These are phyloP conservation scores for Psittacara wagleri DNA, from an alignment of 2,113 vertebrate genomes.

Conservation along the genomic window DNA sequence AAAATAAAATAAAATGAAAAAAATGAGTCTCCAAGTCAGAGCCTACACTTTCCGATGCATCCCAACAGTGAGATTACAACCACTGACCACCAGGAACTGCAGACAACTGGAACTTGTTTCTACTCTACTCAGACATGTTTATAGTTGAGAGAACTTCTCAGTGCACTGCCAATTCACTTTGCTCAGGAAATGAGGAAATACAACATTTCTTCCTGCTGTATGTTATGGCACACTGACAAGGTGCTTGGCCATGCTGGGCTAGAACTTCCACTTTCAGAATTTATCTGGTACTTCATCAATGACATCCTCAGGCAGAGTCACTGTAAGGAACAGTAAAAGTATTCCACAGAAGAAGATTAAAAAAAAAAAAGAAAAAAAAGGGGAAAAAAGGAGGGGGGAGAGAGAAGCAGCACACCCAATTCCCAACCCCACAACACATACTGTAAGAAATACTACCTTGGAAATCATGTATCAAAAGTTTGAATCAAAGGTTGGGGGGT, in stretches of 20 bases:
- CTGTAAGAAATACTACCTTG: neutral
- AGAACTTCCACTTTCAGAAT: neutral
- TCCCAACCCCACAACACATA: fast-evolving
- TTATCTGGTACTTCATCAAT: neutral
- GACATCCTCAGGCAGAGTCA: neutral
- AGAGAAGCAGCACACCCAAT: neutral
- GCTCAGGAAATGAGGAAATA: slow-evolving; percentile 1
- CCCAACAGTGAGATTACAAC: neutral
- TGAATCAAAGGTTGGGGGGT: neutral
- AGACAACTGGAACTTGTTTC: neutral
- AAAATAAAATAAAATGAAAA: neutral
- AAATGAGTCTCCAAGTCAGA: neutral
- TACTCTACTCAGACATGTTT: neutral
- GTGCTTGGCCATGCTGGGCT: neutral
- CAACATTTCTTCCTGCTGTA: neutral
- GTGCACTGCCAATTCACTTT: neutral
- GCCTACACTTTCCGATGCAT: neutral
- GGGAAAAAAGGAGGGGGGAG: neutral
- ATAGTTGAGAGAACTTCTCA: neutral
- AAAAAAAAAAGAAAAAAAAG: too few species aligned
- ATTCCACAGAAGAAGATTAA: fast-evolving
- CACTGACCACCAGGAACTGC: neutral
- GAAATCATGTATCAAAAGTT: neutral
- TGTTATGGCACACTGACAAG: neutral
- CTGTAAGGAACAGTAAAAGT: neutral